Evolutionary conservation across 2,888 invertebrate genomes (phyloP).

Genomic region (Eumacrocentrus americanus): DNA sequence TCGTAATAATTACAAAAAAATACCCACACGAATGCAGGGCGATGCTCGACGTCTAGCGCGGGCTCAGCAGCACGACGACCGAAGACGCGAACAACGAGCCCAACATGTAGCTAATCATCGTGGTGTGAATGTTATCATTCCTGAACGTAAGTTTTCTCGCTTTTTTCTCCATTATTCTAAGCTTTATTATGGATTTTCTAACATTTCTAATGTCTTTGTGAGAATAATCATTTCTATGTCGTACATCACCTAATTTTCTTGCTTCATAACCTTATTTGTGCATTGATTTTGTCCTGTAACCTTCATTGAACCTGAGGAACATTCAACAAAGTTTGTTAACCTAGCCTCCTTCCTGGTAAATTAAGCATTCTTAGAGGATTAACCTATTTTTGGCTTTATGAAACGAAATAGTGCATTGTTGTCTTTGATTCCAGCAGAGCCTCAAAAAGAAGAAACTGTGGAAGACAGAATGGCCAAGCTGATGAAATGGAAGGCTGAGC

Average conservation of each 20-base stretch:
- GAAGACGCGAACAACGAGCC: not conserved
- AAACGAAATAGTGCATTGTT: too few species aligned
- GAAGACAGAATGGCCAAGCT: slow-evolving; percentile 33
- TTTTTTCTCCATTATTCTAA: not conserved
- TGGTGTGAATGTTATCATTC: not conserved
- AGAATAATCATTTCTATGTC: not conserved
- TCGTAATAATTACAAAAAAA: not conserved
- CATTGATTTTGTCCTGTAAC: too few species aligned
- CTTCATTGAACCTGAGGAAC: too few species aligned
- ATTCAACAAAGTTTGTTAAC: too few species aligned
- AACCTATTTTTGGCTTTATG: too few species aligned
- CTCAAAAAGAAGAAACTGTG: not conserved
- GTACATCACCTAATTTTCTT: not conserved
- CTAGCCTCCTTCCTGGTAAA: too few species aligned
- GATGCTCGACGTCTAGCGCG: not conserved
- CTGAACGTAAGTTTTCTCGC: not conserved
- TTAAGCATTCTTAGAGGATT: too few species aligned
- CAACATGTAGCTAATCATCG: not conserved
- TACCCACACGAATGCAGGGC: not conserved
- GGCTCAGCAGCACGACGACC: not conserved
- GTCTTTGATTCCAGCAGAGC: too few species aligned
- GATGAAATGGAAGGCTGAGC: slow-evolving; percentile 45
- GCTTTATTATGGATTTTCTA: not conserved
- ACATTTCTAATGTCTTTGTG: not conserved
- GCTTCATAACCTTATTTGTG: too few species aligned